Conservation (phyloP, 2,888 invertebrate species). For the Phyllotreta cruciferae region DNA sequence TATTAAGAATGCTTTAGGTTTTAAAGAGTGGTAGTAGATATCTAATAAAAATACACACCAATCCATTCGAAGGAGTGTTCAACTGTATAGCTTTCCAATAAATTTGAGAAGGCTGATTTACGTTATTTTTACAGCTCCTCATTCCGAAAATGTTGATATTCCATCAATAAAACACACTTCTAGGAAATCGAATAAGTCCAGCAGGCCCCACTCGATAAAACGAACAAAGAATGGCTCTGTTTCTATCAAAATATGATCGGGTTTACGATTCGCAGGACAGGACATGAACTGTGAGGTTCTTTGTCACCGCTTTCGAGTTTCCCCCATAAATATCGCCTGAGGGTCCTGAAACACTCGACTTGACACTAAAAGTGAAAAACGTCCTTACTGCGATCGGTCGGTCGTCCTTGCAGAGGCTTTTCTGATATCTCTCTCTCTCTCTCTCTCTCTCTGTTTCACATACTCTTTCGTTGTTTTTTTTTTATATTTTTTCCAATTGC, state of each 20-base stretch:
- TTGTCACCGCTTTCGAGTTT: slow-evolving; percentile 49
- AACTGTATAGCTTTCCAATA: slow-evolving; percentile 7
- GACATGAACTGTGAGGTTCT: slow-evolving; percentile 51
- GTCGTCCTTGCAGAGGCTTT: slow-evolving; percentile 27
- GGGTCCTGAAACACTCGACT: slow-evolving; percentile 46
- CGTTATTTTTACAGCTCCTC: slow-evolving; percentile 22
- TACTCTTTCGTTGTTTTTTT: no score
- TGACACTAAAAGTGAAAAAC: slow-evolving; percentile 47
- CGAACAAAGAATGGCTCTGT: slow-evolving; percentile 49
- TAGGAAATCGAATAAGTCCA: slow-evolving; percentile 28
- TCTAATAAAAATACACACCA: no score
- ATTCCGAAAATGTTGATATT: slow-evolving; percentile 30
- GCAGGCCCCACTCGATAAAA: slow-evolving; percentile 46
- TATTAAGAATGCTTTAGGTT: background rate
- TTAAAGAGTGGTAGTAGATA: slow-evolving; percentile 1
- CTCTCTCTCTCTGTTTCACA: background rate
- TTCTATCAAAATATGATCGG: slow-evolving; percentile 52
- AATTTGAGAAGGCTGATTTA: slow-evolving; percentile 11
- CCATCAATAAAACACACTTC: slow-evolving; percentile 30
- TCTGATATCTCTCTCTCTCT: slow-evolving; percentile 11
- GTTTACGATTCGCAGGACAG: slow-evolving; percentile 52
- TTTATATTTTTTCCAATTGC: slow-evolving; percentile 24
- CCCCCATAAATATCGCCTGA: slow-evolving; percentile 51
- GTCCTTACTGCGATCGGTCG: slow-evolving; percentile 38
- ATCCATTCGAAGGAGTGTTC: no score